Evolutionary conservation across 2,888 invertebrate species (phyloP).

Genomic region (Leptinotarsa tumamoca): DNA sequence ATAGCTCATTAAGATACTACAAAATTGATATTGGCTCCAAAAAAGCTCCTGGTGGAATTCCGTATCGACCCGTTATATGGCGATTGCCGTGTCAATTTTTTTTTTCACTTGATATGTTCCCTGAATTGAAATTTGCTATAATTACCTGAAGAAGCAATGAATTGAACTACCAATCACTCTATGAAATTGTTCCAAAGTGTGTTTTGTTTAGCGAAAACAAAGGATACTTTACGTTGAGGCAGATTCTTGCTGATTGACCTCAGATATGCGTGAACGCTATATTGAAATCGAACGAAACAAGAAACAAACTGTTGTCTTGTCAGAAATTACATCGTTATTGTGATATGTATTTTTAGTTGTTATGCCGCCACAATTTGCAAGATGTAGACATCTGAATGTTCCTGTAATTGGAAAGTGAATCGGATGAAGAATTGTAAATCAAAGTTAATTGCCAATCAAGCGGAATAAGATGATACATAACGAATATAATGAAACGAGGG

Average conservation of each 20-base stretch:
- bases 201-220: background rate
- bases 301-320: slow-evolving; percentile 15
- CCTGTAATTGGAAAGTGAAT: slow-evolving; percentile 24
- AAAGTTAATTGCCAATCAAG: slow-evolving; percentile 25
- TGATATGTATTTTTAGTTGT: slow-evolving; percentile 25
- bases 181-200: background rate
- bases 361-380: slow-evolving; percentile 19
- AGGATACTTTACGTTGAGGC: background rate
- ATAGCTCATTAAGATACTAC: too few relatives aligned
- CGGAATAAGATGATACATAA: background rate
- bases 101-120: too few relatives aligned
- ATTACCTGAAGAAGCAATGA: background rate
- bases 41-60: too few relatives aligned
- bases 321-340: slow-evolving; percentile 19
- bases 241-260: background rate
- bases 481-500: slow-evolving; percentile 1
- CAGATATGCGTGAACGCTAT: background rate
- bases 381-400: slow-evolving; percentile 22
- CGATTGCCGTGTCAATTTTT: too few relatives aligned
- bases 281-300: slow-evolving; percentile 14
- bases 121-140: too few relatives aligned
- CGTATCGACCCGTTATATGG: too few relatives aligned
- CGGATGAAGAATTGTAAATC: slow-evolving; percentile 11
- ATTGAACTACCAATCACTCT: background rate
- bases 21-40: too few relatives aligned